Percentiles rank a stretch among this genome's conserved stretches.
Conservation (phyloP, 2,888 invertebrate species). For the Aethes cnicana region DNA sequence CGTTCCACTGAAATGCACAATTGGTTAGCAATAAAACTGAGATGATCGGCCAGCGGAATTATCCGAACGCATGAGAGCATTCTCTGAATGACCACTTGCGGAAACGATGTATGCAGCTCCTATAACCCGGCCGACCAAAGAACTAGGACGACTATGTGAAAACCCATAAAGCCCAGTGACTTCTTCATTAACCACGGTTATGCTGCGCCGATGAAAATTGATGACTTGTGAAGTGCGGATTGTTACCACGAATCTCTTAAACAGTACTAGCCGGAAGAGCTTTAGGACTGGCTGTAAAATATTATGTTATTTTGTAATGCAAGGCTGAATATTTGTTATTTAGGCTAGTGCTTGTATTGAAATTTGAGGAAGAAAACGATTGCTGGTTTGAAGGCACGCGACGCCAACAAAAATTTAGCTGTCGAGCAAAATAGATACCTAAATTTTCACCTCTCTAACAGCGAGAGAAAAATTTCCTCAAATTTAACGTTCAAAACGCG, state of each 20-base stretch:
- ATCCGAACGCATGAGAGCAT: constrained; percentile 19
- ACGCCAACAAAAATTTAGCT: no score
- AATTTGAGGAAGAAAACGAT: no score
- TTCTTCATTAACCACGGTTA: constrained; percentile 11
- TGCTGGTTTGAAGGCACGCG: no score
- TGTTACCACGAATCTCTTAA: neutral
- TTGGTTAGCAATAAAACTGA: constrained; percentile 22
- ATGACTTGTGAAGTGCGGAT: constrained; percentile 22
- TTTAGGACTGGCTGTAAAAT: neutral
- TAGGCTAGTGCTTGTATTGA: no score
- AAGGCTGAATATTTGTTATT: no score
- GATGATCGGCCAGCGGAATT: constrained; percentile 12
- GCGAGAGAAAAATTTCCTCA: no score
- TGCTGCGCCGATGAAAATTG: constrained; percentile 19
- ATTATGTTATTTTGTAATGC: neutral
- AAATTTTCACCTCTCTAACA: no score
- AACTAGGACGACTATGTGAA: neutral
- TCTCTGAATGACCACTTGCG: constrained; percentile 18
- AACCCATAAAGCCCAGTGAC: constrained; percentile 5
- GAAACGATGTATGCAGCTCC: constrained; percentile 1
- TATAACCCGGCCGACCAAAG: neutral
- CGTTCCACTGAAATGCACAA: constrained; percentile 15
- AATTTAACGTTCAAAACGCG: no score
- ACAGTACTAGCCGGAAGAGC: neutral
- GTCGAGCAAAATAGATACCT: no score